Conservation (phyloP, 2,797 vertebrate genomes). For the Orestias chungarensis region DNA sequence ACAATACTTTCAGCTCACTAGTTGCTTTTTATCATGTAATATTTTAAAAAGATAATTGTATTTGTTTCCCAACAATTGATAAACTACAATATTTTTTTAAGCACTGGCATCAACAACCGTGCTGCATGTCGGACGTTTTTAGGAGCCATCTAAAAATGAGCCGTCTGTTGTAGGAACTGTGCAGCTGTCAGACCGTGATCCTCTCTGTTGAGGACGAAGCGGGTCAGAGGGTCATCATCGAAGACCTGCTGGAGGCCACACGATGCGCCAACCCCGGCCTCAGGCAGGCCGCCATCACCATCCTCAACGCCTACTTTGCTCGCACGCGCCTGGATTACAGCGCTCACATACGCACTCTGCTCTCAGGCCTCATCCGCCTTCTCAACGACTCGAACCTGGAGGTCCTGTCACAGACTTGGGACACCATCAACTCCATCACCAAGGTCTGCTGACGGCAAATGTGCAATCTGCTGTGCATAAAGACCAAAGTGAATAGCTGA, state of each 20-base stretch:
- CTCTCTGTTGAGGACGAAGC: constrained; percentile 95
- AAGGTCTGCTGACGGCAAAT: constrained; percentile 80
- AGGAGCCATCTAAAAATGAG: neutral
- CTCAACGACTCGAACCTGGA: constrained; percentile 91
- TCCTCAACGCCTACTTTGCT: constrained; percentile 93
- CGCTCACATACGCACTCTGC: constrained; percentile 86
- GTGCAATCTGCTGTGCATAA: too few species aligned
- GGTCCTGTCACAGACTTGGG: constrained; percentile 95
- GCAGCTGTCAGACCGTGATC: constrained; percentile 94
- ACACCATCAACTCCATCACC: constrained; percentile 94
- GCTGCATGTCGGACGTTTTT: neutral
- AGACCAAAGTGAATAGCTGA: neutral
- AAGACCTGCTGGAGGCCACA: constrained; percentile 92
- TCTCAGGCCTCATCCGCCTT: constrained; percentile 93
- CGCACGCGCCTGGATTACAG: constrained; percentile 93
- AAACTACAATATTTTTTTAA: neutral
- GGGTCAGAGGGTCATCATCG: constrained; percentile 94
- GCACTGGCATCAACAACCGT: neutral
- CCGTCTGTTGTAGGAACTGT: constrained; percentile 82
- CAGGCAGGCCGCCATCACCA: constrained; percentile 90
- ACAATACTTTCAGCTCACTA: neutral
- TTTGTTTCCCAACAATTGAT: neutral
- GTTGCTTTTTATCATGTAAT: neutral
- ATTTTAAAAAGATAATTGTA: neutral
- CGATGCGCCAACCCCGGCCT: constrained; percentile 88